Percentiles rank a stretch among this genome's conserved stretches.
Evolutionary conservation across 2,888 invertebrate species (phyloP).

Genomic region (Chydorus sphaericus): DNA sequence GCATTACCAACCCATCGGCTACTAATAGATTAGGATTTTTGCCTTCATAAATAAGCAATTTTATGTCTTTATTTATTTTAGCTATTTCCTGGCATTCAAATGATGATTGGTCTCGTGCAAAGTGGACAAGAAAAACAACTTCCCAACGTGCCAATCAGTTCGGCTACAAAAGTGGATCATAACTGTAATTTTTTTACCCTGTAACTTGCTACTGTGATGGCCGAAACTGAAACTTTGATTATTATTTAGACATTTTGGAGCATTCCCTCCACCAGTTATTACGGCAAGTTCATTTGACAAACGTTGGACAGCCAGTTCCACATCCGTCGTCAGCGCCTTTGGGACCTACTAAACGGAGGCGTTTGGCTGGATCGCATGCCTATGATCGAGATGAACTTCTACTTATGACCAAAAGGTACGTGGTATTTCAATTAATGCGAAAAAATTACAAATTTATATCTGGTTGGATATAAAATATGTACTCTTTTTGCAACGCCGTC

Average conservation of each 20-base stretch:
- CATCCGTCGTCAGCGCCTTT: slow-evolving; percentile 88
- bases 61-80: slow-evolving; percentile 33
- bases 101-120: slow-evolving; percentile 82
- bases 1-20: no score
- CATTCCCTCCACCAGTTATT: slow-evolving; percentile 88
- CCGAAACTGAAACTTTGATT: background rate
- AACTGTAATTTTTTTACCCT: slow-evolving; percentile 39
- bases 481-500: background rate
- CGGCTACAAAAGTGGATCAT: slow-evolving; percentile 47
- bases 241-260: slow-evolving; percentile 56
- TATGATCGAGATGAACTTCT: slow-evolving; percentile 71
- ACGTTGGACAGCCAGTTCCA: slow-evolving; percentile 31
- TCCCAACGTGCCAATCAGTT: slow-evolving; percentile 40
- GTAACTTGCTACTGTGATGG: background rate
- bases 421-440: background rate
- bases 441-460: slow-evolving; percentile 1
- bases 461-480: slow-evolving; percentile 9
- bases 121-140: slow-evolving; percentile 46
- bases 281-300: slow-evolving; percentile 50
- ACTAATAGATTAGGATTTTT: background rate
- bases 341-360: slow-evolving; percentile 79
- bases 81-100: slow-evolving; percentile 81
- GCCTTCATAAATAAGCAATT: background rate
- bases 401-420: slow-evolving; percentile 64
- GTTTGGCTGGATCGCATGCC: slow-evolving; percentile 81